phyloP scores from a whole-genome alignment of 2,797 vertebrate genomes.

The Peromyscus nudipes region DNA sequence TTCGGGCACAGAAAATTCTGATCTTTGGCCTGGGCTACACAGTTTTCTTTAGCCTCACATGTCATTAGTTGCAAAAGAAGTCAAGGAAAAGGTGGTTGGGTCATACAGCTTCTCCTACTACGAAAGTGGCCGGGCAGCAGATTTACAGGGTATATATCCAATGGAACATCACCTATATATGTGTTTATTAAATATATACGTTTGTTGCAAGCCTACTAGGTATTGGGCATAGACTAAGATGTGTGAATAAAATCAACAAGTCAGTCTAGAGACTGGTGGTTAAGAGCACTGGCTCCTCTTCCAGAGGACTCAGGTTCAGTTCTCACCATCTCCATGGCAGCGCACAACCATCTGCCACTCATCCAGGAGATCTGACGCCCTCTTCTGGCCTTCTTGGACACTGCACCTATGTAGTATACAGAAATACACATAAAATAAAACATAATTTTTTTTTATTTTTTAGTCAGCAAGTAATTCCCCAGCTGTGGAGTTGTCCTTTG shows the following conservation, averaged over 20 bases:
- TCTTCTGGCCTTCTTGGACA: neutral
- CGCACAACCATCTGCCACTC: too few relatives aligned
- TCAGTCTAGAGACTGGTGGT: neutral
- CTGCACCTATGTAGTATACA: too few relatives aligned
- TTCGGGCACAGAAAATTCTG: conserved; percentile 47
- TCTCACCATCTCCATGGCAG: neutral
- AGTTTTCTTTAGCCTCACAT: conserved; percentile 35
- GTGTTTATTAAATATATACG: neutral
- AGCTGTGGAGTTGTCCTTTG: neutral
- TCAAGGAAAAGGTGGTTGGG: neutral
- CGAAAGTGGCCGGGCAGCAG: neutral
- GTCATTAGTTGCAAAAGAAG: neutral
- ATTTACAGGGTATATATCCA: neutral
- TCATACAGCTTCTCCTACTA: neutral
- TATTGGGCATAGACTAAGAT: neutral
- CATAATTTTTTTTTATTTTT: neutral
- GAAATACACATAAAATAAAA: neutral
- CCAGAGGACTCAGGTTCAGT: neutral
- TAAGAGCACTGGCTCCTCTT: neutral
- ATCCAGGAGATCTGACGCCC: too few relatives aligned
- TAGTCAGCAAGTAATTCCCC: neutral
- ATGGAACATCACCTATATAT: neutral
- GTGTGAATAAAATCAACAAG: conserved; percentile 27
- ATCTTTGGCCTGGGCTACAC: conserved; percentile 2
- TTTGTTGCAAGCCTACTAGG: neutral